Evolutionary conservation across 2,888 invertebrate species (phyloP).

Genomic region (Tetrapedia diversipes): DNA sequence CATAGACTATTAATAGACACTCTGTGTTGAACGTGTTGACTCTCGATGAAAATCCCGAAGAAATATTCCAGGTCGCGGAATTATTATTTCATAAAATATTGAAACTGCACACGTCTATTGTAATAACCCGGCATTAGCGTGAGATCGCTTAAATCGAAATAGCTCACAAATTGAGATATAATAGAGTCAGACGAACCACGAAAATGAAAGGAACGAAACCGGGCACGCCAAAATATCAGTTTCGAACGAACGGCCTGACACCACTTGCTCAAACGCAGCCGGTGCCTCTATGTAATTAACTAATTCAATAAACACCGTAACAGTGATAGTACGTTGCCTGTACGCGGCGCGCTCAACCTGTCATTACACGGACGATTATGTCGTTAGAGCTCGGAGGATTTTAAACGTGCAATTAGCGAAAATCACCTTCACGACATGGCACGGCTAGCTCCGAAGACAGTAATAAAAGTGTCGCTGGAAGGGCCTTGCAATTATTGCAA

Average conservation of each 20-base stretch:
- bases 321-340: slow-evolving; percentile 72
- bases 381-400: slow-evolving; percentile 66
- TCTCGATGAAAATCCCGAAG: no score
- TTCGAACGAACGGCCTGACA: slow-evolving; percentile 2
- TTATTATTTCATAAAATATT: no score
- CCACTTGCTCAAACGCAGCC: slow-evolving; percentile 20
- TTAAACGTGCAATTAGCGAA: slow-evolving; percentile 72
- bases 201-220: slow-evolving; percentile 10
- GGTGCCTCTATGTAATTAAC: slow-evolving; percentile 58
- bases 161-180: slow-evolving; percentile 25
- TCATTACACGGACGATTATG: slow-evolving; percentile 74
- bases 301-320: slow-evolving; percentile 75
- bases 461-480: slow-evolving; percentile 51
- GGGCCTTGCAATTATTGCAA: slow-evolving; percentile 36
- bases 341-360: slow-evolving; percentile 63
- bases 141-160: not conserved
- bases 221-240: slow-evolving; percentile 31
- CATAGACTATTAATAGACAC: slow-evolving; percentile 42
- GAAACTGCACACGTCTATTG: no score
- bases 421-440: slow-evolving; percentile 57
- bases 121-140: not conserved
- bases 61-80: no score
- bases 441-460: slow-evolving; percentile 12
- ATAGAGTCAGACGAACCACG: not conserved
- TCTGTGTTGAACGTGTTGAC: not conserved